Evolutionary conservation across 1,140 invertebrate species (phyloP).

Genomic region (Galleria mellonella): DNA sequence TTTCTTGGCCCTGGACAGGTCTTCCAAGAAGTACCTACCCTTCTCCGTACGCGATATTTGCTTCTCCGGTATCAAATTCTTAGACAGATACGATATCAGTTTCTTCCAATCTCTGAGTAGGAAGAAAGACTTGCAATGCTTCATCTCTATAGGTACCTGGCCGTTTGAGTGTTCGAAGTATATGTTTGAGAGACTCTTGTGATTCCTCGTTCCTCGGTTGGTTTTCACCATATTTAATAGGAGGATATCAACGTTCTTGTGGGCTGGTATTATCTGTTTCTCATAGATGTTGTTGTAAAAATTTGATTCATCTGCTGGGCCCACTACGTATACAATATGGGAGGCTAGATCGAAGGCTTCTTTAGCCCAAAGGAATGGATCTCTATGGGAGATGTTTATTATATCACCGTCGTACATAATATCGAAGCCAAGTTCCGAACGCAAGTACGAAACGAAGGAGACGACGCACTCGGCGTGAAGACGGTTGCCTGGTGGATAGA

Average conservation of each 20-base stretch:
- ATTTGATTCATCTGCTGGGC: slow-evolving; percentile 42
- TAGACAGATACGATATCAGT: slow-evolving; percentile 48
- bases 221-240: slow-evolving; percentile 36
- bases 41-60: slow-evolving; percentile 51
- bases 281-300: slow-evolving; percentile 58
- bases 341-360: slow-evolving; percentile 40
- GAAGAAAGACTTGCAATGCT: slow-evolving; percentile 38
- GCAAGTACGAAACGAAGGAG: slow-evolving; percentile 46
- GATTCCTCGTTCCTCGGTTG: slow-evolving; percentile 14
- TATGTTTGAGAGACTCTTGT: slow-evolving; percentile 47
- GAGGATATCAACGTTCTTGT: slow-evolving; percentile 39
- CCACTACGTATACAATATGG: slow-evolving; percentile 52
- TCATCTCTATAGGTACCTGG: slow-evolving; percentile 40
- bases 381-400: slow-evolving; percentile 35
- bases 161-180: slow-evolving; percentile 57
- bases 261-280: slow-evolving; percentile 44
- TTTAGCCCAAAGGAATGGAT: slow-evolving; percentile 53
- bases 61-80: slow-evolving; percentile 49
- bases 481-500: slow-evolving; percentile 47
- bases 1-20: slow-evolving; percentile 51
- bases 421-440: slow-evolving; percentile 48
- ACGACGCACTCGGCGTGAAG: slow-evolving; percentile 53
- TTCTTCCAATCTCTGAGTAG: slow-evolving; percentile 58
- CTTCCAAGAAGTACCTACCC: slow-evolving; percentile 50
- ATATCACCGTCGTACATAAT: slow-evolving; percentile 59